Evolutionary conservation across 2,113 vertebrate species (phyloP), one percentile per base, ranked within the genome.

Genomic region (Varanus salvator): DNA sequence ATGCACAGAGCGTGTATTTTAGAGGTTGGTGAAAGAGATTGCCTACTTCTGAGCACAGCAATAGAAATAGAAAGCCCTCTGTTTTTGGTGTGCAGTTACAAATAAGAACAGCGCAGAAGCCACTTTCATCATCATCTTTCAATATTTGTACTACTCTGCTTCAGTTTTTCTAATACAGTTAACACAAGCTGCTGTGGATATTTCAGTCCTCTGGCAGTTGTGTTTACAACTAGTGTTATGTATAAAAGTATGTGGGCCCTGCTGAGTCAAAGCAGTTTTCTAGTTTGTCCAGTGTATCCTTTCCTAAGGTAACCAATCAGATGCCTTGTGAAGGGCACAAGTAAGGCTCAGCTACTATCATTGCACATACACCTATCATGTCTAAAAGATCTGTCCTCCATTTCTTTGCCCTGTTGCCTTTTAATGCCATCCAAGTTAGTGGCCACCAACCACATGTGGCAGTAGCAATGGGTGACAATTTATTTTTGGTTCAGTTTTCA

Each of bases 81-180:
- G 69, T 60, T 86, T 93, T 57, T 71, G 27, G 66, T 78, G 91
- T 85, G 27, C 50, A 31, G 68, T 29, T 21, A 74, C 4, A 84
- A 15, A 48, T 44, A 74, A 60, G 15, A 71, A 38, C 9, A 83
- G 6, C 52, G n/a, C 19, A n/a, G 34, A 83, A 81, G 9, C 11
- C 23, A 80, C 57, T 54, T 52, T 71, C 50, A 54, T 68, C 48
- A 64, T 38, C 34, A 34, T 21, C 14, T 54, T 38, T 87, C 48
- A 66, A 21, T 50, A 8, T 50, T 69, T 52, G 66, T 17, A 15
- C 23, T 57, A 29, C 69, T 38, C n/a, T 74, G 69, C 34, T 57
- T 69, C 78, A 25, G 29, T 88, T 74, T 69, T 71, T 31, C 76
- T 80, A 34, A 50, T 34, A 66, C 68, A 31, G 29, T 80, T 68